These are phyloP conservation scores for Pseudopleuronectes americanus DNA, from an alignment of 2,797 vertebrate genomes.

Conservation along the genomic window DNA sequence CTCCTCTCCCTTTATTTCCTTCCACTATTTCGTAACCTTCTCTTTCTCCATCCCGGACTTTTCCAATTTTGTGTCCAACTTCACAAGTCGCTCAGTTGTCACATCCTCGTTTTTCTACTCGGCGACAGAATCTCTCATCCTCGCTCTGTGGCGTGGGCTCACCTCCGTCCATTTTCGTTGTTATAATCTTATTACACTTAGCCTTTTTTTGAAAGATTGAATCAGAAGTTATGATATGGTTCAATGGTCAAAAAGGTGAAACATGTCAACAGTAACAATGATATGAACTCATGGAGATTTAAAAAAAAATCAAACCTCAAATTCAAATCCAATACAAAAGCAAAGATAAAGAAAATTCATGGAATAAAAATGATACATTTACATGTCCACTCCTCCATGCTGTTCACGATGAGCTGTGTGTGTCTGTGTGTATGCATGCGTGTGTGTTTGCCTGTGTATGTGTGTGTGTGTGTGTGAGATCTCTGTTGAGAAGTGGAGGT, in stretches of 20 bases:
- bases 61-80: conserved; percentile 39
- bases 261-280: too few relatives aligned
- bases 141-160: conserved; percentile 15
- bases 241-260: too few relatives aligned
- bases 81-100: conserved; percentile 14
- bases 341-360: background rate
- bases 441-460: background rate
- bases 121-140: conserved; percentile 7
- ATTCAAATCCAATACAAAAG: background rate
- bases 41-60: conserved; percentile 8
- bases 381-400: background rate
- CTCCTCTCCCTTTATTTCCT: conserved; percentile 15
- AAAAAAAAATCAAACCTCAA: background rate
- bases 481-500: conserved; percentile 35
- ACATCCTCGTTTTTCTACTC: conserved; percentile 9
- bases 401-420: conserved; percentile 13
- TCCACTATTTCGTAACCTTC: conserved; percentile 25
- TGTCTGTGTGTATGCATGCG: conserved; percentile 10
- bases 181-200: too few relatives aligned
- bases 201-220: too few relatives aligned
- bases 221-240: too few relatives aligned
- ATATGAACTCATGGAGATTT: too few relatives aligned
- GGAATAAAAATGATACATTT: background rate
- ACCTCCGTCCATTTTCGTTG: background rate
- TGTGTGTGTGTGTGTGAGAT: conserved; percentile 1